These are phyloP conservation scores for Chlorodrepanis virens DNA, from an alignment of 2,113 vertebrate species.

Conservation along the genomic window DNA sequence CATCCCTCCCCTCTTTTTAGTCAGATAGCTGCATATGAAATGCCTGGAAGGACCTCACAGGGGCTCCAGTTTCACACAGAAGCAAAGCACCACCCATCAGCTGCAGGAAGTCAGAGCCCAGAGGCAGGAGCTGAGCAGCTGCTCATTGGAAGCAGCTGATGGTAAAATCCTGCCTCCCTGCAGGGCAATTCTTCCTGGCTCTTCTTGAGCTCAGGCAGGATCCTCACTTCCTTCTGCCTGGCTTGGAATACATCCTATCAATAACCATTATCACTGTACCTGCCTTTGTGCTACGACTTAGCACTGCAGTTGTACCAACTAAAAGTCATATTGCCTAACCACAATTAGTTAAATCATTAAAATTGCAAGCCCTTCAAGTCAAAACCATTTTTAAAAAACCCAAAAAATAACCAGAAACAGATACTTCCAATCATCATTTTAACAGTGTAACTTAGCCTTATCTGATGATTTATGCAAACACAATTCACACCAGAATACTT, in stretches of 20 bases:
- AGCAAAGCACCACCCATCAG: neutral
- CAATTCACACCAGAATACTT: neutral
- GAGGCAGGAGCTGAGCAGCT: neutral
- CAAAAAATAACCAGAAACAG: neutral
- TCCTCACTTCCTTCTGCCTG: neutral
- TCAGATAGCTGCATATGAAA: neutral
- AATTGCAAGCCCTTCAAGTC: neutral
- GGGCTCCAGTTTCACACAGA: neutral
- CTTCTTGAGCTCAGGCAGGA: neutral
- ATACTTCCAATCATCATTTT: neutral
- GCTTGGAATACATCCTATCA: neutral
- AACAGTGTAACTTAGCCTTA: neutral
- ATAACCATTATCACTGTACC: neutral
- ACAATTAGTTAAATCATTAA: neutral
- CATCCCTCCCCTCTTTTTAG: neutral
- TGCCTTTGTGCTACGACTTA: neutral
- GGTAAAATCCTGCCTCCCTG: neutral
- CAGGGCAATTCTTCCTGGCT: neutral
- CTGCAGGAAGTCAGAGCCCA: neutral
- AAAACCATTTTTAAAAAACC: neutral
- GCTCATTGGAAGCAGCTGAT: neutral
- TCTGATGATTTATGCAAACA: constrained; percentile 18
- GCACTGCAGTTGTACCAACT: neutral
- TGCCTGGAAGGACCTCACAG: neutral
- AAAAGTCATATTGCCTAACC: neutral